A percentile compares a stretch with the other conserved stretches of the same genome.
Conservation (phyloP, 1,140 invertebrate species). For the Camponotus pennsylvanicus region DNA sequence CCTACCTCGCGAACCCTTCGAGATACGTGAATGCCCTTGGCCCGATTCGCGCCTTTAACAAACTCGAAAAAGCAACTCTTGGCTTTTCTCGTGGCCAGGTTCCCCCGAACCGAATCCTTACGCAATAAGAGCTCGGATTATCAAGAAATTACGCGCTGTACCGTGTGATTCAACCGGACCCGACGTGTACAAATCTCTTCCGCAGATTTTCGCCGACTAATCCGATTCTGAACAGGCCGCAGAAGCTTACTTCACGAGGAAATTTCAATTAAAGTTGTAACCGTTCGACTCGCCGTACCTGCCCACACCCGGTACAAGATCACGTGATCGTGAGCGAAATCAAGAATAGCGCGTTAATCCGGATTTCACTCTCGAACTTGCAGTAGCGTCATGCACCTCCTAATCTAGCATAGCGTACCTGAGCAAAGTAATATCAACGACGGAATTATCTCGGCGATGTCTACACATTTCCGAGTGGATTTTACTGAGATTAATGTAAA, state of each 20-base stretch:
- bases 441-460: constrained; percentile 20
- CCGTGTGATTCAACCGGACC: too few relatives aligned
- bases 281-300: neutral
- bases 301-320: neutral
- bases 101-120: neutral
- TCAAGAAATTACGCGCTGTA: neutral
- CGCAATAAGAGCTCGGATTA: neutral
- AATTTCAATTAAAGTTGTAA: constrained; percentile 41
- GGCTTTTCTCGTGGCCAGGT: neutral
- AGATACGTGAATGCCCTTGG: constrained; percentile 29
- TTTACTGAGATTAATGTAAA: constrained; percentile 25
- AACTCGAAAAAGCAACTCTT: neutral
- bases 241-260: neutral
- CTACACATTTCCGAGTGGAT: constrained; percentile 16
- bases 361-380: constrained; percentile 32
- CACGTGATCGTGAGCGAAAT: constrained; percentile 9
- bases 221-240: neutral
- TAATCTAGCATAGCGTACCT: neutral
- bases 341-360: constrained; percentile 28
- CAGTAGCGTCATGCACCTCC: neutral
- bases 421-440: neutral
- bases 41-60: constrained; percentile 25
- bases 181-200: neutral
- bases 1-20: neutral
- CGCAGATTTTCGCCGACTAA: neutral